Base-by-base conservation (phyloP, 2,113 vertebrate species). In the Psittacula cyanocephala region DNA sequence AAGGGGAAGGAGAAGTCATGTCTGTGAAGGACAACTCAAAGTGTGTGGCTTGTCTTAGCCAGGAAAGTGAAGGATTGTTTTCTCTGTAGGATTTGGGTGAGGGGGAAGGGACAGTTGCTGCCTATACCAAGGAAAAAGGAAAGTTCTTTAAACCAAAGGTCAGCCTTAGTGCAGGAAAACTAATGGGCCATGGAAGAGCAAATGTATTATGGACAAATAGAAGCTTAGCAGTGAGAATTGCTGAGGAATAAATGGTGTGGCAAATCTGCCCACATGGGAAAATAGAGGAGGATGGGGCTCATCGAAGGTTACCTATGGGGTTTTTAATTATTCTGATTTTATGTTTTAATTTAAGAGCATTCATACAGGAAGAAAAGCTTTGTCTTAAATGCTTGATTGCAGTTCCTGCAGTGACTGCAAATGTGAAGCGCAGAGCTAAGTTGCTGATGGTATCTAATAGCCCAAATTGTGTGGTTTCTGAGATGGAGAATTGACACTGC, bases 301-400 rank as follows among this genome's bases (percentile, higher is more conserved):
- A 44, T 37, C 60, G 50, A 27, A 43, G 39, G 8, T 1, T 0
- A 16, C 52, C 68, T 81, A n/a, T 14, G 37, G 11, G 5, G 15
- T 35, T 11, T 57, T 59, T 57, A 39, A 10, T 18, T 29, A 27
- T 20, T 17, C 22, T 12, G n/a, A 14, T 5, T 27, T 24, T 33
- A 47, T 43, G 25, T 39, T 69, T 59, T 3, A 14, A 67, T 85
- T 35, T 49, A 70, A 92, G 43, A 72, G 22, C 15, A 27, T 95
- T 89, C 31, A 46, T 77, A 37, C 23, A 44, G 52, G 64, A 92
- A 86, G 70, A 85, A 87, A 65, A 83, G 75, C 53, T 89, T 80
- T 92, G 44, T 92, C 46, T 92, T 75, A 69, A 77, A 72, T 31
- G 46, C 63, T 95, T 85, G 78, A 85, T 69, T 91, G 85, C 91